Evolutionary conservation across 2,888 invertebrate genomes (phyloP).

Genomic region (Volucella inflata): DNA sequence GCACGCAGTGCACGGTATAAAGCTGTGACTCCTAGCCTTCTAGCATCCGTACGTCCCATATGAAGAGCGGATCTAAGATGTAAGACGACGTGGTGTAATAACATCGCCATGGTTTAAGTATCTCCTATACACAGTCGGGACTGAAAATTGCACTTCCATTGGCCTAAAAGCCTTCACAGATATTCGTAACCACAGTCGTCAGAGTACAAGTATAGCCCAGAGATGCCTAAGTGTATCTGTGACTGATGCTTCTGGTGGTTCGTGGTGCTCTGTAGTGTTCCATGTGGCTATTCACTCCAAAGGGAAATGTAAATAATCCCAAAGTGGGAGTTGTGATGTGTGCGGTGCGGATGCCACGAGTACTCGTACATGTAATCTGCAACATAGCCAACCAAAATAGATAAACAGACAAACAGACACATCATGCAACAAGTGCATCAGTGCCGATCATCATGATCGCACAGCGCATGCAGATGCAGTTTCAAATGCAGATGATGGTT

Average conservation of each 20-base stretch:
- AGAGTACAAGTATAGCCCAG: slow-evolving; percentile 14
- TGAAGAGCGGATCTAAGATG: slow-evolving; percentile 48
- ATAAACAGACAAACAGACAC: slow-evolving; percentile 40
- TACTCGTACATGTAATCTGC: slow-evolving; percentile 69
- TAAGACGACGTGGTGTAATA: slow-evolving; percentile 66
- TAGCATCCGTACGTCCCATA: slow-evolving; percentile 46
- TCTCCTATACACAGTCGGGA: slow-evolving; percentile 25
- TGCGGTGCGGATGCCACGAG: slow-evolving; percentile 51
- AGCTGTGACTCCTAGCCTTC: slow-evolving; percentile 15
- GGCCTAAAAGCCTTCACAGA: slow-evolving; percentile 51
- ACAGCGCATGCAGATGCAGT: slow-evolving; percentile 34
- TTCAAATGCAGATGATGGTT: slow-evolving; percentile 13
- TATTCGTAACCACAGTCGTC: too few relatives aligned
- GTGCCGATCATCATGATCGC: slow-evolving; percentile 45
- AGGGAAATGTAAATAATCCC: slow-evolving; percentile 75
- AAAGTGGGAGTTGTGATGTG: slow-evolving; percentile 74
- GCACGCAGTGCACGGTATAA: slow-evolving; percentile 65
- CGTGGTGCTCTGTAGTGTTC: slow-evolving; percentile 26
- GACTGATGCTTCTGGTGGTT: slow-evolving; percentile 25
- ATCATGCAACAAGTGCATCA: slow-evolving; percentile 75
- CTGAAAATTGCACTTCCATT: slow-evolving; percentile 63
- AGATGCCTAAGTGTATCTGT: slow-evolving; percentile 35
- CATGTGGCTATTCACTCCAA: slow-evolving; percentile 40
- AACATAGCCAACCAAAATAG: slow-evolving; percentile 39
- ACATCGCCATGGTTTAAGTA: slow-evolving; percentile 36